Conservation (phyloP, 2,888 invertebrate species). For the Orthosia gracilis region DNA sequence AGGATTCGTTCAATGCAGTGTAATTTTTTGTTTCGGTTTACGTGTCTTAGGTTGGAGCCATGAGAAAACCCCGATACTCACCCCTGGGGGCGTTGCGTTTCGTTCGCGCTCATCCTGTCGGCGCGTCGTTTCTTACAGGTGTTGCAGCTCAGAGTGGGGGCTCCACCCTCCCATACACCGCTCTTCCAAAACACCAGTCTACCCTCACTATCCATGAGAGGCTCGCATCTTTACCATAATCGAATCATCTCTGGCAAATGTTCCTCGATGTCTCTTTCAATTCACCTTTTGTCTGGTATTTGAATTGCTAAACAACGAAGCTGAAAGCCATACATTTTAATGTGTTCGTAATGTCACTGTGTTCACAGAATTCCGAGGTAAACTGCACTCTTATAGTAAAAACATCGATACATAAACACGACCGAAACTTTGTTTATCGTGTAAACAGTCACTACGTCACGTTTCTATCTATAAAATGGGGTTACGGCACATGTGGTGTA, state of each 20-base stretch:
- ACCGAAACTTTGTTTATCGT: constrained; percentile 72
- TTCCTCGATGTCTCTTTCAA: constrained; percentile 16
- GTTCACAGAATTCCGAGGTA: constrained; percentile 65
- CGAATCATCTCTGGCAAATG: constrained; percentile 45
- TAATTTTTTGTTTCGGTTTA: constrained; percentile 14
- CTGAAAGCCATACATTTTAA: constrained; percentile 20
- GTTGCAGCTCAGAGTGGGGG: constrained; percentile 86
- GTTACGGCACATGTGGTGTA: constrained; percentile 76
- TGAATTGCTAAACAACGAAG: constrained; percentile 15
- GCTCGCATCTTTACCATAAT: constrained; percentile 71
- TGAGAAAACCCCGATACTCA: constrained; percentile 70
- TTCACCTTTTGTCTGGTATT: constrained; percentile 21
- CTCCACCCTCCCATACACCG: constrained; percentile 86
- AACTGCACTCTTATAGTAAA: constrained; percentile 61
- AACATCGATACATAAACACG: constrained; percentile 71
- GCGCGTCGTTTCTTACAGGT: constrained; percentile 87
- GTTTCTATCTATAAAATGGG: constrained; percentile 71
- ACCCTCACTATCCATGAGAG: constrained; percentile 87
- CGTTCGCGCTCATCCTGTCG: constrained; percentile 86
- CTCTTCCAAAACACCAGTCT: constrained; percentile 88
- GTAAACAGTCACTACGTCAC: constrained; percentile 75
- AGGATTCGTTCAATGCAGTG: neutral
- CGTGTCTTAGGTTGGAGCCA: constrained; percentile 6
- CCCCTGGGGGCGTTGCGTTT: constrained; percentile 81
- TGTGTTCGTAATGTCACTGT: constrained; percentile 53